Evolutionary conservation across 2,888 invertebrate species (phyloP), one percentile per base, ranked within the genome.

Genomic region (Parapristionchus giblindavisi): DNA sequence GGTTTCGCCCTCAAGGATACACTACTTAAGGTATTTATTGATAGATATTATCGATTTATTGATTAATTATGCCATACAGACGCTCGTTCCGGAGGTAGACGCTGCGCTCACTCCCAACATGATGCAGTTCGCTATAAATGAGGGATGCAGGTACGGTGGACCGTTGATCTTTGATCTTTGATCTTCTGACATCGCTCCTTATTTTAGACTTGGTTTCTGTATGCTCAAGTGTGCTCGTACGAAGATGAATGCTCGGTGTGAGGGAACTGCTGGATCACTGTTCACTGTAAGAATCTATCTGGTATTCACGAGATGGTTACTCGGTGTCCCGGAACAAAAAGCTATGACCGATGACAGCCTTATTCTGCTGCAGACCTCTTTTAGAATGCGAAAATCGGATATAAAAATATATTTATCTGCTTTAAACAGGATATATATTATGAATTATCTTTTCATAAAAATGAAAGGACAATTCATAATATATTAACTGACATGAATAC

Each of bases 161-260:
- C 24, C 54, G 21, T 54, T 54, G 56, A n/a, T 32, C 29, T 32
- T 32, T 54, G 65, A 29, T 36, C 29, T 34, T 38, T 56, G 68
- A 36, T 52, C 21, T 27, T 17, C 24, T 54, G 11, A 14, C 43
- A 11, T 51, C 21, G 8, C 54, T n/a, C 8, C 29, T n/a, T 32
- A 11, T 24, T 75, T 48, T 51, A 82, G 84, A 60, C 72, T 83
- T 24, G 79, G 79, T 14, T 79, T 81, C 32, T 84, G 84, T 58
- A 77, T 84, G 60, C 75, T 84, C 6, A 78, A 77, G 36, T 84
- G 84, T 75, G 77, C 79, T 48, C 77, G 80, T 0, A 75, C 80
- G 27, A 83, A 82, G 75, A 78, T 84, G 78, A 81, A 84, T 70
- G 76, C 79, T 24, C 74, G 80, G n/a, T 84, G 84, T 56, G 81